Conservation (phyloP, 2,113 vertebrate genomes). For the Actenoides lindsayi region DNA sequence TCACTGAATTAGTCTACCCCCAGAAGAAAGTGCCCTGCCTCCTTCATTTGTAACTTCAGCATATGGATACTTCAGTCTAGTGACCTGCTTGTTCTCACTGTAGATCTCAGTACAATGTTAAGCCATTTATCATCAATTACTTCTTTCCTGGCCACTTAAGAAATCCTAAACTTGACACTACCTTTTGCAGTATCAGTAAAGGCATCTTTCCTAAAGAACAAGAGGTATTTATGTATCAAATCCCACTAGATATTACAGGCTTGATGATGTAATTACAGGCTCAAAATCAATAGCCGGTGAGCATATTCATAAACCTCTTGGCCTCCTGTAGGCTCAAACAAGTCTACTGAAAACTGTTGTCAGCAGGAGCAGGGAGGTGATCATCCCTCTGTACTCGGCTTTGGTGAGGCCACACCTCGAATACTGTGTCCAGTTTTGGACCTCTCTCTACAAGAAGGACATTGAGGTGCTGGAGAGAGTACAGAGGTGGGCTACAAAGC, state of each 20-base stretch:
- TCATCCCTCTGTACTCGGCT: no score
- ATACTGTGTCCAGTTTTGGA: no score
- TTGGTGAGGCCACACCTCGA: no score
- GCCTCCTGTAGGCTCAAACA: background rate
- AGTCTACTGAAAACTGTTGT: background rate
- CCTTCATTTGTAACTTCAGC: background rate
- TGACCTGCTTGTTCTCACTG: background rate
- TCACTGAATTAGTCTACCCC: background rate
- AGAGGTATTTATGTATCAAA: rapidly evolving
- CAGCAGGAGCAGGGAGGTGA: no score
- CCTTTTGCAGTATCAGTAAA: background rate
- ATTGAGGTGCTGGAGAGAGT: no score
- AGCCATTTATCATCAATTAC: background rate
- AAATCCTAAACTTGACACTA: background rate
- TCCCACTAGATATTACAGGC: background rate
- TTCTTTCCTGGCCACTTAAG: background rate
- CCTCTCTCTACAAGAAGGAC: no score
- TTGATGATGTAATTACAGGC: background rate
- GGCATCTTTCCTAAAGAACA: background rate
- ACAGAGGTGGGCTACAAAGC: no score
- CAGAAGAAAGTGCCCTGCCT: background rate
- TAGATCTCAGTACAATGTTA: background rate
- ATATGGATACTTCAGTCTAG: background rate
- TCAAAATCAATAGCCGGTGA: background rate
- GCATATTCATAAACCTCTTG: background rate